Conservation (phyloP, 2,888 invertebrate species). For the Polyommatus icarus region DNA sequence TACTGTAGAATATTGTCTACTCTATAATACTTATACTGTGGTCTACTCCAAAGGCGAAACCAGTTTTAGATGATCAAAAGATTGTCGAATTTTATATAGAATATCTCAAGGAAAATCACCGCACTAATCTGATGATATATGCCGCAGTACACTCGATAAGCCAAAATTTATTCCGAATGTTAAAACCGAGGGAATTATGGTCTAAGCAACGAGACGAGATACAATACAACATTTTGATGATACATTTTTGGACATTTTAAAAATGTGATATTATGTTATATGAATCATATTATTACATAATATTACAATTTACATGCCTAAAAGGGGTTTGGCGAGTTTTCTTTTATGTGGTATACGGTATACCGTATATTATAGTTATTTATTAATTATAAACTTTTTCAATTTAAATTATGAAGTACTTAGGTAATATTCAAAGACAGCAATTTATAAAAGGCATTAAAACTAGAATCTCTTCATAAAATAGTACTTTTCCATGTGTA, state of each 20-base stretch:
- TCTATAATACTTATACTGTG: background rate
- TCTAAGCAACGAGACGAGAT: background rate
- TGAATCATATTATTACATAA: no score
- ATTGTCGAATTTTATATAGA: constrained; percentile 1
- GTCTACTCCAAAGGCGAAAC: background rate
- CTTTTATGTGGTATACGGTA: no score
- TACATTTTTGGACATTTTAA: no score
- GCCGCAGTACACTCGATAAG: constrained; percentile 9
- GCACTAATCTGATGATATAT: background rate
- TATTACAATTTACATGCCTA: no score
- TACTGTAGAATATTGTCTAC: background rate
- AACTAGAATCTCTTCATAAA: background rate
- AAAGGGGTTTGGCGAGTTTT: no score
- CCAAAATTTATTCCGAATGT: background rate
- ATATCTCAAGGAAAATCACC: background rate
- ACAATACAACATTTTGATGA: no score
- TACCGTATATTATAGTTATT: no score
- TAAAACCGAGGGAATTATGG: background rate
- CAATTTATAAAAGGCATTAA: background rate
- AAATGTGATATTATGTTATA: no score
- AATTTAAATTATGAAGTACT: no score
- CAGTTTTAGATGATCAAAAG: constrained; percentile 21
- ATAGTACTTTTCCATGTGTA: constrained; percentile 20
- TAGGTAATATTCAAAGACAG: background rate
- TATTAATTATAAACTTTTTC: no score